Evolutionary conservation across 2,797 vertebrate species (phyloP).

Genomic region (Xenopus petersii): DNA sequence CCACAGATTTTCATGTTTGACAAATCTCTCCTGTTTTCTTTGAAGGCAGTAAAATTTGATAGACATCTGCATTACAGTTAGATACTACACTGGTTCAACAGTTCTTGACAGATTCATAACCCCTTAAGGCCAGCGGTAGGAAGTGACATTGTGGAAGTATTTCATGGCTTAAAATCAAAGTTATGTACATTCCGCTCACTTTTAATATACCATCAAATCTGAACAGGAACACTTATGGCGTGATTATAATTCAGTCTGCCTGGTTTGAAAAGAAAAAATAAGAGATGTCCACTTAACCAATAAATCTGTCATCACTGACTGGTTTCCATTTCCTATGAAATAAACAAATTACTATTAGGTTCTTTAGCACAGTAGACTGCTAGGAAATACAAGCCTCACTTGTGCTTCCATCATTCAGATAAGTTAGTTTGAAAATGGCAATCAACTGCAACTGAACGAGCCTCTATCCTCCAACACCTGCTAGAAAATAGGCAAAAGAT

Average conservation of each 20-base stretch:
- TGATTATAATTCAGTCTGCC: constrained; percentile 59
- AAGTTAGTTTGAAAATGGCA: constrained; percentile 70
- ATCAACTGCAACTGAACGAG: constrained; percentile 63
- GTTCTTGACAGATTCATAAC: constrained; percentile 21
- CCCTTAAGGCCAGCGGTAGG: constrained; percentile 21
- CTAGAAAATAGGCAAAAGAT: constrained; percentile 58
- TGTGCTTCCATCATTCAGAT: constrained; percentile 67
- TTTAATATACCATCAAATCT: constrained; percentile 47
- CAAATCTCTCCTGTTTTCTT: background rate
- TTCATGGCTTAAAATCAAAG: constrained; percentile 25
- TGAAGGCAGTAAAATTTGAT: constrained; percentile 10
- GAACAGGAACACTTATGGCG: constrained; percentile 56
- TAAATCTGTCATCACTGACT: constrained; percentile 79
- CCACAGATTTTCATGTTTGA: background rate
- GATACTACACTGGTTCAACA: constrained; percentile 16
- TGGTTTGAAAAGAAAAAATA: constrained; percentile 50
- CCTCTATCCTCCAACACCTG: constrained; percentile 65
- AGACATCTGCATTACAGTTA: constrained; percentile 23
- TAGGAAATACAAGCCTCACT: constrained; percentile 72
- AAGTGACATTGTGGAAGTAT: constrained; percentile 36
- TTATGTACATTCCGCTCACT: constrained; percentile 19
- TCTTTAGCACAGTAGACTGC: constrained; percentile 69
- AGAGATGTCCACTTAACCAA: constrained; percentile 73
- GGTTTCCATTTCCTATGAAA: constrained; percentile 76
- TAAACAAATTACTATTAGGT: constrained; percentile 74